phyloP scores from a whole-genome alignment of 2,797 vertebrate genomes.

The Hirundo rustica region DNA sequence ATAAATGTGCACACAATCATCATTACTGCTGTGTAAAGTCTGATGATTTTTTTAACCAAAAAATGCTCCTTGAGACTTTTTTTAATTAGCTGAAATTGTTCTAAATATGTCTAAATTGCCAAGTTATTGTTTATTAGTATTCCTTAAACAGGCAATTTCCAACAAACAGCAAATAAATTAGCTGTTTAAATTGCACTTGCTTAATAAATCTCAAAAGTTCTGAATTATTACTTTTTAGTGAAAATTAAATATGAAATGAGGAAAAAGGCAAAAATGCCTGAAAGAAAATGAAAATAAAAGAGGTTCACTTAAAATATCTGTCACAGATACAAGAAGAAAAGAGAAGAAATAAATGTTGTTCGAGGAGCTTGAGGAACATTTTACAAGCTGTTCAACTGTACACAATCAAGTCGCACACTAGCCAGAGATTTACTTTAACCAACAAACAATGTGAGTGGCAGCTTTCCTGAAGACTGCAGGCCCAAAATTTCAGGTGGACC shows the following conservation, averaged over 20 bases:
- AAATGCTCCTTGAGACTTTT: background rate
- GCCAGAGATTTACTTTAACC: background rate
- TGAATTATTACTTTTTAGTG: background rate
- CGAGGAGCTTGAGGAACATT: background rate
- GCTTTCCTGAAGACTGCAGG: background rate
- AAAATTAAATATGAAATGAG: background rate
- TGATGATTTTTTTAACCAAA: background rate
- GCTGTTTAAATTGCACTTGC: background rate
- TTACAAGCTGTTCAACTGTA: background rate
- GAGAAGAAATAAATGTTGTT: background rate
- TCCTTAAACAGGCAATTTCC: background rate
- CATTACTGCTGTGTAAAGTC: background rate
- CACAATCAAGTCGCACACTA: background rate
- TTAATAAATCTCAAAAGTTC: background rate
- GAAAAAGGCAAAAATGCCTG: background rate
- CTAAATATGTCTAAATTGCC: background rate
- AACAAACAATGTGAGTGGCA: background rate
- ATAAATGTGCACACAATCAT: background rate
- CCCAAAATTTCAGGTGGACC: background rate
- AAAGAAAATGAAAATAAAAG: background rate
- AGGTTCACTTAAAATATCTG: background rate
- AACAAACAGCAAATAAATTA: background rate
- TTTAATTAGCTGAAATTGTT: background rate
- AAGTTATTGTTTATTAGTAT: background rate
- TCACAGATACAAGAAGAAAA: background rate